Base-by-base conservation (phyloP, 2,888 invertebrate genomes). In the Andrena trimmerana region DNA sequence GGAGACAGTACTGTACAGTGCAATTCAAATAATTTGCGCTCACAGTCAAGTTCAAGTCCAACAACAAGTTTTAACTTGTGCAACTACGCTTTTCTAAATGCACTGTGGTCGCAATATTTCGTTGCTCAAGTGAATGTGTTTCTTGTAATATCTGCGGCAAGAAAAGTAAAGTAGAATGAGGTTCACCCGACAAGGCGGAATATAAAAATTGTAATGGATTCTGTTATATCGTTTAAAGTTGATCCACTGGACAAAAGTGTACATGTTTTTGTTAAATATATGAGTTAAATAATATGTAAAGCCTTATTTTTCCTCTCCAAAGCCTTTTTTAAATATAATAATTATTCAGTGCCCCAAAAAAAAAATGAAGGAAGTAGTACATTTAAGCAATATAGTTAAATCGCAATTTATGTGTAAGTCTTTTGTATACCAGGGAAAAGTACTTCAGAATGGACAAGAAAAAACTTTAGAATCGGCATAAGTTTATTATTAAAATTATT, bases 181-280 rank as follows among this genome's bases (percentile, higher is more conserved):
- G 54, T 86, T 65, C 82, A 71, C 50, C 74, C 54, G 67, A 24
- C 71, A 62, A 75, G 72, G 33, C 27, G 65, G 59, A 42, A 82
- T 87, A 66, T 88, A 78, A 85, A 87, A 80, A 83, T 59, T 89
- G 73, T 83, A 84, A 88, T 84, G 66, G 79, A 74, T 88, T 89
- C 82, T 82, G 89, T 89, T 89, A 89, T 89, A 89, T 89, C 89
- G 72, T 84, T 86, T 86, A 81, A 77, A 84, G 69, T 81, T 87
- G 73, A 80, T 20, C 54, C 77, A 75, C 63, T 54, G 82, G 71
- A 78, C 57, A 74, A 78, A 76, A 63, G 29, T 88, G 80, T 88
- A 89, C 69, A 86, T 88, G 84, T 83, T 87, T 88, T 83, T 88
- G 85, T 88, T 86, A 83, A 89, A 85, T 86, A 85, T 77, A 85